These are phyloP conservation scores for Psilanteris sp. DNA, from an alignment of 1,140 invertebrate species.

Conservation along the genomic window DNA sequence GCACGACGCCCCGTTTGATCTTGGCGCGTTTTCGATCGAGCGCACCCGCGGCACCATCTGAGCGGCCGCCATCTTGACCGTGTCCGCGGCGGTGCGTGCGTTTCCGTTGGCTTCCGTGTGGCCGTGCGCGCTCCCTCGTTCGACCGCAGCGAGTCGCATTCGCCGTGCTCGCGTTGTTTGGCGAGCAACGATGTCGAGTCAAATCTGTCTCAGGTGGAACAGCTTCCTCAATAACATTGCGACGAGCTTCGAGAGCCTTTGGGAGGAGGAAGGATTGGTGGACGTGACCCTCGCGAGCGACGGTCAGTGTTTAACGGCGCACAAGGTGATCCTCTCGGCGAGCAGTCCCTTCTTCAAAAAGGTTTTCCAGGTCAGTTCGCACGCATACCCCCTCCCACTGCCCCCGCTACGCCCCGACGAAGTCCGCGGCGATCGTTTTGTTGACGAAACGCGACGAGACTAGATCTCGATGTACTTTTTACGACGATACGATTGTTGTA, in stretches of 20 bases:
- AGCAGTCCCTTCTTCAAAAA: constrained; percentile 86
- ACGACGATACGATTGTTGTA: too few relatives aligned
- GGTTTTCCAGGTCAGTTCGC: constrained; percentile 84
- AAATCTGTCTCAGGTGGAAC: constrained; percentile 86
- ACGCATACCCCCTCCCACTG: too few relatives aligned
- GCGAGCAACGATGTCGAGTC: constrained; percentile 70
- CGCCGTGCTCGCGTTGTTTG: constrained; percentile 20
- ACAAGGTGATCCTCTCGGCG: constrained; percentile 86
- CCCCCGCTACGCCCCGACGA: too few relatives aligned
- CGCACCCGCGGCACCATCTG: constrained; percentile 25
- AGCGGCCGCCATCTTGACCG: constrained; percentile 39
- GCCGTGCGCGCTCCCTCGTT: constrained; percentile 28
- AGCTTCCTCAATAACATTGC: constrained; percentile 84
- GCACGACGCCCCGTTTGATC: constrained; percentile 55
- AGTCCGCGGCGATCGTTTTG: too few relatives aligned
- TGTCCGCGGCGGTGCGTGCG: constrained; percentile 30
- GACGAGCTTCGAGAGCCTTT: constrained; percentile 83
- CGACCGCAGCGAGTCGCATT: background rate
- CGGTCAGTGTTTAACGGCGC: constrained; percentile 84
- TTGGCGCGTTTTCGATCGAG: constrained; percentile 62
- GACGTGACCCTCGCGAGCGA: constrained; percentile 86
- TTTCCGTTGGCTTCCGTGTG: constrained; percentile 13
- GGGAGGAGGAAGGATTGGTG: constrained; percentile 84
- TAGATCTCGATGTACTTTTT: too few relatives aligned
- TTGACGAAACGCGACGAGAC: too few relatives aligned